Evolutionary conservation across 2,797 vertebrate genomes (phyloP), one percentile per base, ranked within the genome.

Genomic region (Esox lucius): DNA sequence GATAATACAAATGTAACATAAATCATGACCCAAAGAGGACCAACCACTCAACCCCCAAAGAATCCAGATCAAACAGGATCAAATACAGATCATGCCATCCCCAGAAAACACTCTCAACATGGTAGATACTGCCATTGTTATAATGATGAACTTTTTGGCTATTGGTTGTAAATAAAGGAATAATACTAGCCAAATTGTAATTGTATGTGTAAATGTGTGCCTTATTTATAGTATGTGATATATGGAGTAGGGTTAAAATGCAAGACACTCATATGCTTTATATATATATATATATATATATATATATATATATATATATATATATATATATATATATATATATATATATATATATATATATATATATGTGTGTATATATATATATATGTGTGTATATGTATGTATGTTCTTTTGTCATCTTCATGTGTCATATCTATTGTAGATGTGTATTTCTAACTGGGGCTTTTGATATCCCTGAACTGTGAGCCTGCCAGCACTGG

Each of bases 191-290:
- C 94, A 94, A 93, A 94, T 91, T 92, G 93, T 90, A 91, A 92
- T 91, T 93, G 93, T 95, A 93, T 94, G 94, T 95, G 94, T 95
- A 94, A 93, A 94, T 95, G 93, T 94, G 94, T 95, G 94, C 94
- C 94, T 95, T 95, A 95, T 95, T 95, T 95, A 94, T 90, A 88
- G 91, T 92, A 90, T 93, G 91, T 95, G 89, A 91, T 90, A 91
- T 90, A 83, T 82, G 80, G 90, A 82, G 79, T 75, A 75, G 78
- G 74, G 78, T 84, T 79, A 79, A 64, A 83, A 90, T 85, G 87
- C 84, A 89, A 89, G 87, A 86, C 87, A 84, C 81, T 88, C 81
- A 75, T 84, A 82, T 62, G 84, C 78, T 77, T 84, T 86, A 87
- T 90, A 88, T 42, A 11, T 42, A 42, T 1, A 4, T 4, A 42